Percentiles rank a stretch among this genome's conserved stretches.
These are phyloP conservation scores for Stegana nigrithorax DNA, from an alignment of 2,888 invertebrate genomes.

Conservation along the genomic window DNA sequence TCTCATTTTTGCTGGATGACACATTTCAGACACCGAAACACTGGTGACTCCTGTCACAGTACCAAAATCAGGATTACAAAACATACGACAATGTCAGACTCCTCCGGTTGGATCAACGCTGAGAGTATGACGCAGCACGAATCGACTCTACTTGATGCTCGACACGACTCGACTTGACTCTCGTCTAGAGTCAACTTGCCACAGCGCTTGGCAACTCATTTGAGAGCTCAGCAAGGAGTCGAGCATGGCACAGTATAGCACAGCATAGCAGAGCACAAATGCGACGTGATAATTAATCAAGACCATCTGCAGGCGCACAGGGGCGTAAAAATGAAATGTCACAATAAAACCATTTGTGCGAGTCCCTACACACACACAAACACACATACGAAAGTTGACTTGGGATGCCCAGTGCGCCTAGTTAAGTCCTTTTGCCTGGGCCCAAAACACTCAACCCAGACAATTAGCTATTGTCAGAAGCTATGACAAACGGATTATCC, in stretches of 20 bases:
- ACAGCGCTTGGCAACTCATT: background rate
- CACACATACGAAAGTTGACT: constrained; percentile 23
- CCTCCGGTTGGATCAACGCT: background rate
- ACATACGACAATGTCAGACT: constrained; percentile 18
- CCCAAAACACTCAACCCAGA: constrained; percentile 39
- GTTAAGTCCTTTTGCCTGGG: too few species aligned
- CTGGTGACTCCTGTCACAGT: constrained; percentile 39
- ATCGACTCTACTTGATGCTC: too few species aligned
- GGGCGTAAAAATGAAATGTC: constrained; percentile 52
- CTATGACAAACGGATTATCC: constrained; percentile 54
- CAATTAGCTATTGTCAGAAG: constrained; percentile 53
- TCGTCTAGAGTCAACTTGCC: background rate
- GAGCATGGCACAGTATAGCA: too few species aligned
- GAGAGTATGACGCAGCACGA: too few species aligned
- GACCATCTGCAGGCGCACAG: constrained; percentile 47
- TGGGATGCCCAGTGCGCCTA: too few species aligned
- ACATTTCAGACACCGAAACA: constrained; percentile 28
- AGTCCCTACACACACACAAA: constrained; percentile 33
- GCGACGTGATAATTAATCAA: constrained; percentile 52
- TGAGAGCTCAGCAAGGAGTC: constrained; percentile 38
- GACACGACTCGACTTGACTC: too few species aligned
- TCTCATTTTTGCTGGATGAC: constrained; percentile 9
- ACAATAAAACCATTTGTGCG: constrained; percentile 49
- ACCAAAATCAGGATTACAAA: constrained; percentile 26
- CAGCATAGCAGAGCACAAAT: constrained; percentile 32